Conservation (phyloP, 2,113 vertebrate species). For the Ptychochromis oligacanthus region DNA sequence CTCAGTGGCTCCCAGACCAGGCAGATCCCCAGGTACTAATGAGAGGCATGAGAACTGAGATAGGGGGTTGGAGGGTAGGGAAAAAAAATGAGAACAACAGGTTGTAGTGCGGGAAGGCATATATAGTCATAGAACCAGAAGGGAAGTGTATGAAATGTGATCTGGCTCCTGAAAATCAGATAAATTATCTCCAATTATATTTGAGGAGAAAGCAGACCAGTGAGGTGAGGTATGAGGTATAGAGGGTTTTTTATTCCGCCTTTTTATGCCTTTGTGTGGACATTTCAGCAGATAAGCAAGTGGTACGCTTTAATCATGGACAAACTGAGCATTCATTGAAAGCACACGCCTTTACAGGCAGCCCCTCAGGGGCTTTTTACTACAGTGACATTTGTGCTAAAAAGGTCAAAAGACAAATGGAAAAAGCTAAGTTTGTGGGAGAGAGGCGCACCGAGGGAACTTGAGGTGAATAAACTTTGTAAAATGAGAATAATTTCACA, state of each 20-base stretch:
- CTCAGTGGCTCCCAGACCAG: too few species aligned
- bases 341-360: background rate
- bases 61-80: too few species aligned
- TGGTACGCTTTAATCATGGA: background rate
- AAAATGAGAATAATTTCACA: background rate
- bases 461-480: background rate
- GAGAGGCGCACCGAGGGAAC: background rate
- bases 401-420: conserved; percentile 3
- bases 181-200: background rate
- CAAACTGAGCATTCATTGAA: conserved; percentile 7
- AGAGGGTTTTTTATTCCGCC: background rate
- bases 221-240: background rate
- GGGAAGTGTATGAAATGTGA: too few species aligned
- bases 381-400: background rate
- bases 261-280: background rate
- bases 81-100: too few species aligned
- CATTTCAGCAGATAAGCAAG: background rate
- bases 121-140: too few species aligned
- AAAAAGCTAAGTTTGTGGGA: background rate
- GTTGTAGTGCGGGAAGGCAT: too few species aligned
- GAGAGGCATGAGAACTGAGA: too few species aligned
- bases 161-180: too few species aligned
- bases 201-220: background rate
- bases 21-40: too few species aligned
- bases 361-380: background rate